Evolutionary conservation across 1,140 invertebrate genomes (phyloP).

Genomic region (Drosophila arizonae): DNA sequence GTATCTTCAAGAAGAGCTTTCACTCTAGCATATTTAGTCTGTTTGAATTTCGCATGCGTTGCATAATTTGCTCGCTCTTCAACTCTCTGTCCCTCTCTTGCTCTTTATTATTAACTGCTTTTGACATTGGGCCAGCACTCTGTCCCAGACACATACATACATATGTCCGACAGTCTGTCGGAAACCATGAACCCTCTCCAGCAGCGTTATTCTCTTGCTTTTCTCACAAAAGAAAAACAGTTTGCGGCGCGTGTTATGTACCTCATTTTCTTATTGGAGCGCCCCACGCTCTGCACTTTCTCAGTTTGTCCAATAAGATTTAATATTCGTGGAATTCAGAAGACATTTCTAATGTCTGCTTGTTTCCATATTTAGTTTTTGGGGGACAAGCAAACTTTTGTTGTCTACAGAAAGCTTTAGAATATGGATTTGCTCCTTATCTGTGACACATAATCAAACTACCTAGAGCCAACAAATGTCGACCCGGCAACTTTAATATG

Average conservation of each 20-base stretch:
- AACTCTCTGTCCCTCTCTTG: background rate
- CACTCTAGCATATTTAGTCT: background rate
- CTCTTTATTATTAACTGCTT: slow-evolving; percentile 16
- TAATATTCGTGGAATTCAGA: background rate
- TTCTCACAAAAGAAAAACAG: background rate
- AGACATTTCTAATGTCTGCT: background rate
- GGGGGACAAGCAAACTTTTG: too few relatives aligned
- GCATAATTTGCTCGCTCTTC: slow-evolving; percentile 24
- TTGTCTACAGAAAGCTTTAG: too few relatives aligned
- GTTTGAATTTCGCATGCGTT: slow-evolving; percentile 26
- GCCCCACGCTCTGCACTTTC: background rate
- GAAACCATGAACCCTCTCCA: background rate
- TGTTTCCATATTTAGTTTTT: too few relatives aligned
- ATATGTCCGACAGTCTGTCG: background rate
- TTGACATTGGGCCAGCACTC: slow-evolving; percentile 30
- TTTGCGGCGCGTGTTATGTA: slow-evolving; percentile 14
- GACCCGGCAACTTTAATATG: too few relatives aligned
- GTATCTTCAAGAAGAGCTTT: slow-evolving; percentile 1
- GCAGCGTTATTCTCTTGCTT: background rate
- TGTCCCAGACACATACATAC: background rate
- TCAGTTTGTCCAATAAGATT: background rate
- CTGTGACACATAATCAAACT: too few relatives aligned
- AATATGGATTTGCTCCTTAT: too few relatives aligned
- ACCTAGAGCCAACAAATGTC: too few relatives aligned
- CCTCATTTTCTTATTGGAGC: background rate